Percentiles rank a stretch among this genome's conserved stretches.
phyloP scores from a whole-genome alignment of 2,113 vertebrate genomes.

The Amphiprion ocellaris region DNA sequence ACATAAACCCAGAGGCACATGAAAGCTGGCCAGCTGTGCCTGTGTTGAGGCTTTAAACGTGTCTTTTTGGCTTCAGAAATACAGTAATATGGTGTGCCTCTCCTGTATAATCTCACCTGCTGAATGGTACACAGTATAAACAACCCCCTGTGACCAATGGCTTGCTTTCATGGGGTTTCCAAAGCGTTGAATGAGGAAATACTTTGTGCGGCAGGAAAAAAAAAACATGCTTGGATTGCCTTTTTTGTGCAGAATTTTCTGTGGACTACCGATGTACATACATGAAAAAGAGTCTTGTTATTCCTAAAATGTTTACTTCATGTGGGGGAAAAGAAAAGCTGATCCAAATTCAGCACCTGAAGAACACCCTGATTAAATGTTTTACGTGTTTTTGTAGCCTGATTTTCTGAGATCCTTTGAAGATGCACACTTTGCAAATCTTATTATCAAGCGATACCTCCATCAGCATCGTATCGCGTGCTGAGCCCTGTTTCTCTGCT shows the following conservation, averaged over 20 bases:
- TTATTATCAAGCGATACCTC: constrained; percentile 31
- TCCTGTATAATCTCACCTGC: constrained; percentile 69
- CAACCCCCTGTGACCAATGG: constrained; percentile 62
- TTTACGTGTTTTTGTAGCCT: constrained; percentile 23
- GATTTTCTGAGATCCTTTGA: constrained; percentile 42
- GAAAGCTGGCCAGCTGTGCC: constrained; percentile 65
- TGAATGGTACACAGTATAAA: constrained; percentile 56
- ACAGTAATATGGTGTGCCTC: constrained; percentile 49
- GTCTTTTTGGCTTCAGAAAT: constrained; percentile 62
- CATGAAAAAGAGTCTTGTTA: neutral
- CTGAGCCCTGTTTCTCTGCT: constrained; percentile 1
- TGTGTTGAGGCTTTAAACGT: constrained; percentile 59
- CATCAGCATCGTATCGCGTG: neutral
- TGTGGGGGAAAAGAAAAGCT: constrained; percentile 12
- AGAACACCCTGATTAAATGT: constrained; percentile 12
- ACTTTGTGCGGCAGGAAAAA: constrained; percentile 1
- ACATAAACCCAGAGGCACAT: constrained; percentile 73
- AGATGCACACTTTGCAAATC: constrained; percentile 30
- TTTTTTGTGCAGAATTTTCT: constrained; percentile 16
- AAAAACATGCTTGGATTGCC: neutral
- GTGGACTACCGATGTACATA: neutral
- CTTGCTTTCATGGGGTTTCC: constrained; percentile 31
- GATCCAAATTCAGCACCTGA: constrained; percentile 9
- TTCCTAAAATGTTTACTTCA: constrained; percentile 5
- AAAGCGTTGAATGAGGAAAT: constrained; percentile 23